These are phyloP conservation scores for Muntiacus muntjak DNA, from an alignment of 2,113 vertebrate species.

Conservation along the genomic window DNA sequence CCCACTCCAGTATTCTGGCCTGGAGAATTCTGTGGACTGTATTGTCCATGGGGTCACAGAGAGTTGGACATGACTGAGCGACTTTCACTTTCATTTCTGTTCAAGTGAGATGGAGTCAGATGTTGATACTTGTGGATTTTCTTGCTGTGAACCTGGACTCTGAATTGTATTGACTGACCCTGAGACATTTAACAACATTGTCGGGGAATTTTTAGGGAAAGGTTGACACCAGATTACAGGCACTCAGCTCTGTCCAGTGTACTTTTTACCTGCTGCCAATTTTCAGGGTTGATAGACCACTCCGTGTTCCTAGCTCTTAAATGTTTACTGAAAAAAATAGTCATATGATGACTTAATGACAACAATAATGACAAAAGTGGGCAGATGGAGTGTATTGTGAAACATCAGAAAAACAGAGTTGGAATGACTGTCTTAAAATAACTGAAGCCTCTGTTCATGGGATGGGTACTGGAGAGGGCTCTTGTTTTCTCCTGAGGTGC, in stretches of 20 bases:
- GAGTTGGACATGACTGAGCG: not conserved
- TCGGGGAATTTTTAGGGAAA: not conserved
- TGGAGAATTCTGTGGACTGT: not conserved
- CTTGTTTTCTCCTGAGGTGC: constrained; percentile 39
- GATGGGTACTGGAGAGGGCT: not conserved
- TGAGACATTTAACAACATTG: not conserved
- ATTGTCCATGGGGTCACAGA: not conserved
- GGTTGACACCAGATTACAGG: not conserved
- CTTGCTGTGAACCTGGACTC: not conserved
- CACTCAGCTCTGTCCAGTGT: not conserved
- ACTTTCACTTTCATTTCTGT: not conserved
- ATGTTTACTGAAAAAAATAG: not conserved
- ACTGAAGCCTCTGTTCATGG: not conserved
- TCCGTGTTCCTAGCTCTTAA: not conserved
- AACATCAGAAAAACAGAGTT: not conserved
- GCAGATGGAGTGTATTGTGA: not conserved
- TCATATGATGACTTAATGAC: not conserved
- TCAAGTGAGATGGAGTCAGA: not conserved
- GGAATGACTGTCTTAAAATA: not conserved
- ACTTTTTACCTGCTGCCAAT: not conserved
- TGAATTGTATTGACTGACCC: not conserved
- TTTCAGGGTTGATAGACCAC: not conserved
- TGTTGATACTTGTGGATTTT: not conserved
- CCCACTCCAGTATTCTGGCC: not conserved
- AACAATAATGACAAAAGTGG: not conserved